phyloP scores from a whole-genome alignment of 2,113 vertebrate genomes.

The Formicarius rufipectus region DNA sequence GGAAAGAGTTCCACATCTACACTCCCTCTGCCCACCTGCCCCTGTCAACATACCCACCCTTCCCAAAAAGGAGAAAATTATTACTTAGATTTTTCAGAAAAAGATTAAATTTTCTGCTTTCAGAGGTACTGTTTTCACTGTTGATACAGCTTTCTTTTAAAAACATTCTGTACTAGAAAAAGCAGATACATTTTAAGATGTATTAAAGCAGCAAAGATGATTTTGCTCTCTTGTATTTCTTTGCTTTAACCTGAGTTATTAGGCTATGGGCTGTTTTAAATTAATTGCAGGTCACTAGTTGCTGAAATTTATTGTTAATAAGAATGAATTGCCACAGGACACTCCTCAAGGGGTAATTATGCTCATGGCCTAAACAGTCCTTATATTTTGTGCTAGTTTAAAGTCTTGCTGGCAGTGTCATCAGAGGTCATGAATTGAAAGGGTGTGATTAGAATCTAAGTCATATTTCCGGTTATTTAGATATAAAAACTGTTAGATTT shows the following conservation, averaged over 20 bases:
- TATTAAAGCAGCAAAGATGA: neutral
- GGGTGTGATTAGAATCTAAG: neutral
- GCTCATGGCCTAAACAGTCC: neutral
- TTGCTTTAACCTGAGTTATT: neutral
- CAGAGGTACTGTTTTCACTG: neutral
- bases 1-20: rapidly evolving
- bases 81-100: neutral
- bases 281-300: neutral
- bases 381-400: neutral
- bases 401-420: neutral
- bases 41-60: rapidly evolving
- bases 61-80: rapidly evolving
- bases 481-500: neutral
- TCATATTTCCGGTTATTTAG: neutral
- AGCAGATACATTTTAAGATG: rapidly evolving
- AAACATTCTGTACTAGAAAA: neutral
- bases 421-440: neutral
- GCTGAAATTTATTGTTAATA: neutral
- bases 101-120: neutral
- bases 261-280: rapidly evolving
- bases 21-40: rapidly evolving
- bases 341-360: neutral
- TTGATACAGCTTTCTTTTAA: neutral
- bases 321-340: neutral
- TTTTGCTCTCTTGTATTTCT: neutral